Evolutionary conservation across 1,140 invertebrate genomes (phyloP).

Genomic region (Drosophila repletoides): DNA sequence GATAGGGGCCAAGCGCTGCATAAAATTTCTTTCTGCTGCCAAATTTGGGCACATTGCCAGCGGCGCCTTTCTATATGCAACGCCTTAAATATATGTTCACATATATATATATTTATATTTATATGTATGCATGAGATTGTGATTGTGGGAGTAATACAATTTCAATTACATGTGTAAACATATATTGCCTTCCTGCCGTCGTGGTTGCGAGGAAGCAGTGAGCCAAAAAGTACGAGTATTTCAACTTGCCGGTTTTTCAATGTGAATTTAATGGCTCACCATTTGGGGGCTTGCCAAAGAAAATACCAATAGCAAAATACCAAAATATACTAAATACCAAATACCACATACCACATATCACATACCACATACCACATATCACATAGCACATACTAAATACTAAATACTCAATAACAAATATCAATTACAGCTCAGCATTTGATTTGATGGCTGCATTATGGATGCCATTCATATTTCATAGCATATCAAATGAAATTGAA

Average conservation of each 20-base stretch:
- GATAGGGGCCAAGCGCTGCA: conserved; percentile 48
- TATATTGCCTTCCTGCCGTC: conserved; percentile 59
- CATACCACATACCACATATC: conserved; percentile 1
- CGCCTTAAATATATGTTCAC: conserved; percentile 16
- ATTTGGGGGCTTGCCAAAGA: conserved; percentile 8
- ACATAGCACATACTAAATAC: conserved; percentile 10
- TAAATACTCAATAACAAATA: conserved; percentile 33
- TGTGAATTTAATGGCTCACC: conserved; percentile 34
- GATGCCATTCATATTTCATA: conserved; percentile 30
- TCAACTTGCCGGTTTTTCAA: conserved; percentile 26
- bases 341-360: conserved; percentile 7
- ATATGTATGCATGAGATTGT: conserved; percentile 32
- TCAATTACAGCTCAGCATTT: conserved; percentile 41
- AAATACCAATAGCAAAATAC: conserved; percentile 3
- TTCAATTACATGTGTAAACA: conserved; percentile 80
- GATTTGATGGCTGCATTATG: conserved; percentile 43
- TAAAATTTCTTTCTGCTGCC: conserved; percentile 13
- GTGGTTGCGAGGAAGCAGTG: conserved; percentile 2
- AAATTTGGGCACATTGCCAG: conserved; percentile 64
- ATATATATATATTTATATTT: not conserved
- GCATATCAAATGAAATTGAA: conserved; percentile 15
- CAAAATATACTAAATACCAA: conserved; percentile 13
- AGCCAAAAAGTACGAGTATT: conserved; percentile 36
- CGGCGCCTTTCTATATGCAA: conserved; percentile 4
- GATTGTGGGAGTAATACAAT: conserved; percentile 79